Conservation (phyloP, 2,797 vertebrate genomes). For the Steatocranus sp. region DNA sequence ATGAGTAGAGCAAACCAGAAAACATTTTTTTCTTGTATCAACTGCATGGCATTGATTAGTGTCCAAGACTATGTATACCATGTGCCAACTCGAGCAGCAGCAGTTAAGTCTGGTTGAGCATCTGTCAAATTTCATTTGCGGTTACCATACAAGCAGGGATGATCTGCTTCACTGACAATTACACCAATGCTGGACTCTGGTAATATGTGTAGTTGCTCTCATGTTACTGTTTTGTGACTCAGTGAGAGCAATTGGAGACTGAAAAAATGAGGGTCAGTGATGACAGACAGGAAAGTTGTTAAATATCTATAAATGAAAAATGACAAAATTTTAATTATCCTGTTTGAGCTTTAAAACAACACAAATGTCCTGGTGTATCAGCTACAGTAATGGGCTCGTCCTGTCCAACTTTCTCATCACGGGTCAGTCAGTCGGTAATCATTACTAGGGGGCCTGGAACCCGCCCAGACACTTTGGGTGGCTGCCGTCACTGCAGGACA, state of each 20-base stretch:
- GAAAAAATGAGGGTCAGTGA: not conserved
- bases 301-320: not conserved
- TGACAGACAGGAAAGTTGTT: not conserved
- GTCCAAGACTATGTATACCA: not conserved
- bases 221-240: not conserved
- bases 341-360: not conserved
- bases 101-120: not conserved
- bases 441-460: conserved; percentile 21
- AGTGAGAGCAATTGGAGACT: not conserved
- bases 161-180: not conserved
- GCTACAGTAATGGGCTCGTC: not conserved
- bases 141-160: not conserved
- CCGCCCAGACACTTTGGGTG: conserved; percentile 25
- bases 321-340: not conserved
- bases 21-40: not conserved
- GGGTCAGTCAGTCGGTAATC: conserved; percentile 23
- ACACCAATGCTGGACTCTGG: not conserved
- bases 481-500: conserved; percentile 13
- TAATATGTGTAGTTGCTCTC: not conserved
- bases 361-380: not conserved
- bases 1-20: not conserved
- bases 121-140: conserved; percentile 6
- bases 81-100: not conserved
- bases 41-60: not conserved
- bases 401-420: conserved; percentile 3